These are phyloP conservation scores for Crocuta crocuta DNA, from an alignment of 2,113 vertebrate species.

Conservation along the genomic window DNA sequence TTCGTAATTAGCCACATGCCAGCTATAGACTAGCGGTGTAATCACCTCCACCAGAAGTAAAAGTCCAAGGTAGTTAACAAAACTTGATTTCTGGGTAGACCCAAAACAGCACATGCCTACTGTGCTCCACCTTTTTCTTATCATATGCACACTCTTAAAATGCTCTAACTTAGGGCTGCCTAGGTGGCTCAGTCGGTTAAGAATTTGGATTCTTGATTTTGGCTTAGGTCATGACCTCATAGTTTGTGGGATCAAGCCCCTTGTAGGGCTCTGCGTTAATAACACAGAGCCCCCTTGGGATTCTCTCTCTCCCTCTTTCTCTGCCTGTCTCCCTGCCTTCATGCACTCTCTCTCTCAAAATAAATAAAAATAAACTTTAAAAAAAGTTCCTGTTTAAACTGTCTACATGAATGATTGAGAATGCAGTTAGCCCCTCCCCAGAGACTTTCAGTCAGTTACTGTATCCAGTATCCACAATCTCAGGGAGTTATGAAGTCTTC, in stretches of 20 bases:
- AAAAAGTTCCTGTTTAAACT: not conserved
- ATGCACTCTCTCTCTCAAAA: too few species aligned
- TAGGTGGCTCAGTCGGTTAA: too few species aligned
- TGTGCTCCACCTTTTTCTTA: not conserved
- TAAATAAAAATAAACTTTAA: too few species aligned
- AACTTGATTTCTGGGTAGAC: not conserved
- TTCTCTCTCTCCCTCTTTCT: too few species aligned
- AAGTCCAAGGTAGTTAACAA: not conserved
- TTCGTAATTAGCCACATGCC: not conserved
- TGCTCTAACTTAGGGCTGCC: not conserved
- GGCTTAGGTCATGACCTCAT: too few species aligned
- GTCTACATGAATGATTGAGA: not conserved
- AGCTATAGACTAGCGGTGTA: not conserved
- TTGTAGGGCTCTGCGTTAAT: too few species aligned
- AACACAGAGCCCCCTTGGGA: too few species aligned
- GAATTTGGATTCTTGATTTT: too few species aligned
- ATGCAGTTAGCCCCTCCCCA: not conserved
- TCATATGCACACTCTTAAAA: not conserved
- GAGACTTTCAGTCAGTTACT: not conserved
- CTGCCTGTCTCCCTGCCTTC: too few species aligned
- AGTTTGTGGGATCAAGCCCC: too few species aligned
- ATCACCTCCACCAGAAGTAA: not conserved
- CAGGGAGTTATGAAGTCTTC: not conserved
- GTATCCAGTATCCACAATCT: not conserved
- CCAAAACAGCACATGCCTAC: not conserved